These are phyloP conservation scores for Riptortus pedestris DNA, from an alignment of 1,140 invertebrate genomes.

Conservation along the genomic window DNA sequence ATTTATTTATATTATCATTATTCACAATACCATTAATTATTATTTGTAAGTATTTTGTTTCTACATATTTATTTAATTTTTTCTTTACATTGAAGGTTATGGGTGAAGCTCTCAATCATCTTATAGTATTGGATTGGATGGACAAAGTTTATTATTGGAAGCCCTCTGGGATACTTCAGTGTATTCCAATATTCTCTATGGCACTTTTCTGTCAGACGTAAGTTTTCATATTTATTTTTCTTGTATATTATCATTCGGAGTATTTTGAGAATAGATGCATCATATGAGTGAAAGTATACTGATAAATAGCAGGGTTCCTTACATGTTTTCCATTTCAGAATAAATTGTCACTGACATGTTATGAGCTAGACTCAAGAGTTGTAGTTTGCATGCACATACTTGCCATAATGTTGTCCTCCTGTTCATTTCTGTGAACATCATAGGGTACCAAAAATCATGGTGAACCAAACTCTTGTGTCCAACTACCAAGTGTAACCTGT, in stretches of 20 bases:
- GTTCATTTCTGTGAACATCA: too few relatives aligned
- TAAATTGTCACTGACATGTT: too few relatives aligned
- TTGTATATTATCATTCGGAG: neutral
- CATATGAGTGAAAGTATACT: neutral
- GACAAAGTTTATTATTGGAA: conserved; percentile 71
- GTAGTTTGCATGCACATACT: too few relatives aligned
- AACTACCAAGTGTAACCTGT: too few relatives aligned
- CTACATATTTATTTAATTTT: neutral
- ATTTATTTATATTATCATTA: neutral
- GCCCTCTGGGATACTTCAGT: conserved; percentile 71
- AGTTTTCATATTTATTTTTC: conserved; percentile 35
- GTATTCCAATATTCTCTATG: conserved; percentile 90
- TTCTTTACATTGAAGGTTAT: conserved; percentile 47
- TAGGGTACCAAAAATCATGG: too few relatives aligned
- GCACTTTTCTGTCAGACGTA: conserved; percentile 89
- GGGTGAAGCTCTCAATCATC: conserved; percentile 58
- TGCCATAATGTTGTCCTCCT: too few relatives aligned
- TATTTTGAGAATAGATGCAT: neutral
- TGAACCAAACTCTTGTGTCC: too few relatives aligned
- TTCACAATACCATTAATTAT: neutral
- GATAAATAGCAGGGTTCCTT: too few relatives aligned
- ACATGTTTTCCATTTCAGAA: too few relatives aligned
- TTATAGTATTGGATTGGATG: conserved; percentile 62
- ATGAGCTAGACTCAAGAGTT: too few relatives aligned
- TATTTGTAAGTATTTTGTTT: neutral